A percentile compares a stretch with the other conserved stretches of the same genome.
Conservation (phyloP, 2,113 vertebrate species). For the Halcyon malimbica region DNA sequence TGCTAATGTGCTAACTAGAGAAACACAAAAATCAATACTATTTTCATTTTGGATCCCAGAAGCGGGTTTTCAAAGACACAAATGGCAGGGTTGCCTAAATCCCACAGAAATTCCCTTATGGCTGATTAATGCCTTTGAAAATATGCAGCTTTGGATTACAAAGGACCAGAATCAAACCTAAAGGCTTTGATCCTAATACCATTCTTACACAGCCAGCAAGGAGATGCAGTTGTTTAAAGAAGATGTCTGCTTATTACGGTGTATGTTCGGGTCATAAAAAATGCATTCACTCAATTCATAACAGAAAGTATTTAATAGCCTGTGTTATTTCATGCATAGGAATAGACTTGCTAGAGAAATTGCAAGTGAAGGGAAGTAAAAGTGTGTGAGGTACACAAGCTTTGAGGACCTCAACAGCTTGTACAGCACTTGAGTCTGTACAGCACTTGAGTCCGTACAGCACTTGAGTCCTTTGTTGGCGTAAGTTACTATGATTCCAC, state of each 20-base stretch:
- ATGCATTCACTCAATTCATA: background rate
- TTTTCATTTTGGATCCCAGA: background rate
- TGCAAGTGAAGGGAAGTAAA: background rate
- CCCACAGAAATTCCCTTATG: background rate
- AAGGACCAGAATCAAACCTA: background rate
- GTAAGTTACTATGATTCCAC: background rate
- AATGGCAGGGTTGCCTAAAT: background rate
- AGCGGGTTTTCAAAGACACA: background rate
- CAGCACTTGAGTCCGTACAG: background rate
- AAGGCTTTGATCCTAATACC: background rate
- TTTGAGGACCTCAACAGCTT: background rate
- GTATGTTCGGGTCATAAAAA: background rate
- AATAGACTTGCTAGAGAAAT: background rate
- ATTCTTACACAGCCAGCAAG: background rate
- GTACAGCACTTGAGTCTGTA: background rate
- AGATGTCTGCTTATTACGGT: background rate
- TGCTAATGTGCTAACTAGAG: background rate
- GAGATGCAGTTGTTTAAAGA: background rate
- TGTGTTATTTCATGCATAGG: fast-evolving
- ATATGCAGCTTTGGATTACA: background rate
- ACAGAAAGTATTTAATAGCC: background rate
- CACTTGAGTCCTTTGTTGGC: background rate
- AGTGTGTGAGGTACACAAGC: background rate
- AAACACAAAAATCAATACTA: background rate
- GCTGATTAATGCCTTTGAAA: background rate